Evolutionary conservation across 37 sponge, comb jelly and placozoan genomes (phyloP), one percentile per base, ranked within the genome.

Genomic region (Tethya wilhelma): DNA sequence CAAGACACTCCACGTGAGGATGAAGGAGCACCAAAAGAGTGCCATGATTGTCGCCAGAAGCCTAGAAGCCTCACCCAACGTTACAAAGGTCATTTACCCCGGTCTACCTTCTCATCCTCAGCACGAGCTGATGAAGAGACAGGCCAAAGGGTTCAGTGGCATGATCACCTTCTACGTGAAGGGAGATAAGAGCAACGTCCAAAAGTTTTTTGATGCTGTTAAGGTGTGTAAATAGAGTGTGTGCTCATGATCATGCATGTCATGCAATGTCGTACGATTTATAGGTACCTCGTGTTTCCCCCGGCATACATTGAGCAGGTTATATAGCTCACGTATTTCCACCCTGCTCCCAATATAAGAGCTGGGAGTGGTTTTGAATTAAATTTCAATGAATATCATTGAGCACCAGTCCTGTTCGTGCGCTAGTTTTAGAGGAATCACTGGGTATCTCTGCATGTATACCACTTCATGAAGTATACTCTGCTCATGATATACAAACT

Each of bases 91-190:
- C 31, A 68, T 94, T 25, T 96, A 96, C 68, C 94, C 94, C 43
- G 97, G 99, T 2, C 91, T 96, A 11, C 88, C 94, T 20, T 92
- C 95, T 28, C 99, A 98, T 55, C 99, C 99, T 33, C 91, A 96
- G 66, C 93, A 98, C 69, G 93, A 98, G 74, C 68, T 96, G 75
- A 84, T 86, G 44, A 93, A 89, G 78, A 84, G 60, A 49, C 96
- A 91, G 86, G 81, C 85, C 67, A 96, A 86, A 53, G 99, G 99
- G 26, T 96, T 89, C 83, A 75, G 95, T 58, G 99, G 99, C 0
- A 98, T 98, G 99, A 82, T 96, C 56, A 88, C 95, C 40, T 96
- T 96, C 66, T 77, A 66, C 38, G 81, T 96, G 30, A 89, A 94
- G 42, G 99, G 99, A 59, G 87, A 67, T 12, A 55, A 75, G 53